phyloP scores from a whole-genome alignment of 2,888 invertebrate genomes.

The Epsilonema sp. region DNA sequence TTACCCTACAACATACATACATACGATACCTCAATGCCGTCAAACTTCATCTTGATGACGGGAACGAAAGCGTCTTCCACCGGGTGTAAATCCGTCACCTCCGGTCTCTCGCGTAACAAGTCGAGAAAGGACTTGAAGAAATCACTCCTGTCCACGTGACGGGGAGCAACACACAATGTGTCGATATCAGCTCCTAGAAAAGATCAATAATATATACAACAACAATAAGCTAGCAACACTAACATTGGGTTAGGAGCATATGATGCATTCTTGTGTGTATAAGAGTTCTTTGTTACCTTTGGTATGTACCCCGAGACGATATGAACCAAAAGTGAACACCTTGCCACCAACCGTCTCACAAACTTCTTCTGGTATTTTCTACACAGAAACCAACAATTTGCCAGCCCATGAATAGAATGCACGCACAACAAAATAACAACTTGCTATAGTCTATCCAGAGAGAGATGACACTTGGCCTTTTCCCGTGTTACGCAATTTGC shows the following conservation, averaged over 20 bases:
- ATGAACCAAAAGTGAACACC: slow-evolving; percentile 98
- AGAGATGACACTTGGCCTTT: too few species aligned
- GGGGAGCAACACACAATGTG: slow-evolving; percentile 86
- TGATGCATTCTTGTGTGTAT: not conserved
- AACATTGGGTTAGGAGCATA: not conserved
- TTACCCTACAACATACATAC: too few species aligned
- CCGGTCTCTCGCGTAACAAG: slow-evolving; percentile 54
- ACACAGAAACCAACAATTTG: slow-evolving; percentile 32
- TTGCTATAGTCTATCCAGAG: too few species aligned
- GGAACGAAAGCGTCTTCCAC: slow-evolving; percentile 98
- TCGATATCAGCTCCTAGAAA: slow-evolving; percentile 99
- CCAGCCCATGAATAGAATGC: slow-evolving; percentile 7
- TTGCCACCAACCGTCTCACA: slow-evolving; percentile 80
- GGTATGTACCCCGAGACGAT: slow-evolving; percentile 69
- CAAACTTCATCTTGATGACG: slow-evolving; percentile 95
- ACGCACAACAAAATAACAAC: slow-evolving; percentile 7
- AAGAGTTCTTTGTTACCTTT: slow-evolving; percentile 34
- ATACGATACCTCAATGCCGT: slow-evolving; percentile 61
- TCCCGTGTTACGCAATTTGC: too few species aligned
- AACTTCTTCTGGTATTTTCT: slow-evolving; percentile 74
- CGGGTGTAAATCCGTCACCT: slow-evolving; percentile 40
- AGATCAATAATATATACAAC: slow-evolving; percentile 2
- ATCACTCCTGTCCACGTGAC: slow-evolving; percentile 76
- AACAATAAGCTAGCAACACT: not conserved
- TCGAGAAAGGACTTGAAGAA: slow-evolving; percentile 91